phyloP scores from a whole-genome alignment of 2,888 invertebrate species.

The Agriopis aurantiaria region DNA sequence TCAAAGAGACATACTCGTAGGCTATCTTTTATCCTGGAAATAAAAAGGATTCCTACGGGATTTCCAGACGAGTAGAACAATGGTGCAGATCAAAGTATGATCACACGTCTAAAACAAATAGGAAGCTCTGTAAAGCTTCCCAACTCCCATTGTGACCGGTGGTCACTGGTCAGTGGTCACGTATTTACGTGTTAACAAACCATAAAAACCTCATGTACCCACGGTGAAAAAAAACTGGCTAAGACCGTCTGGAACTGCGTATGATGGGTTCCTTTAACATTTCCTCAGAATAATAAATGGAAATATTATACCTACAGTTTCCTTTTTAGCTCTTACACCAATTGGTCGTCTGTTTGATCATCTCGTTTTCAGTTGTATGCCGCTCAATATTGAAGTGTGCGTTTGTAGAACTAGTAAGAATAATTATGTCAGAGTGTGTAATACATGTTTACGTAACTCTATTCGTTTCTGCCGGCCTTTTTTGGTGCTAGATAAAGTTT shows the following conservation, averaged over 20 bases:
- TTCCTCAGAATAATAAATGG: too few relatives aligned
- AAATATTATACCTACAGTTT: too few relatives aligned
- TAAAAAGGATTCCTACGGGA: not conserved
- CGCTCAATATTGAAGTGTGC: too few relatives aligned
- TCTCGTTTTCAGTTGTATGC: too few relatives aligned
- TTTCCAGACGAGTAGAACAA: not conserved
- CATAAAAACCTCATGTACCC: slow-evolving; percentile 38
- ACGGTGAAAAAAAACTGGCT: slow-evolving; percentile 12
- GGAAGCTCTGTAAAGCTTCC: not conserved
- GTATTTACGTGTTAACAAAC: slow-evolving; percentile 40
- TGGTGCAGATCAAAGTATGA: not conserved
- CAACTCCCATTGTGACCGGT: not conserved
- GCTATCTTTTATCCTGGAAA: not conserved
- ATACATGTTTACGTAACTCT: too few relatives aligned
- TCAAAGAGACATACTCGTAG: not conserved
- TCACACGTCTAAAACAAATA: not conserved
- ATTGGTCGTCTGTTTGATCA: too few relatives aligned
- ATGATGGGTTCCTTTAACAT: not conserved
- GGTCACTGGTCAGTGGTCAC: slow-evolving; percentile 1
- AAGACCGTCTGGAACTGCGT: not conserved
- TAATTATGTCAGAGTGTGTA: too few relatives aligned
- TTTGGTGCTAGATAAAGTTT: too few relatives aligned
- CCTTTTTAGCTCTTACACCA: too few relatives aligned
- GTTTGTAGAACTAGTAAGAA: too few relatives aligned
- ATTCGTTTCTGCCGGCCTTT: too few relatives aligned